Base-by-base conservation (phyloP, 2,797 vertebrate species). In the Melanotaenia boesemani region DNA sequence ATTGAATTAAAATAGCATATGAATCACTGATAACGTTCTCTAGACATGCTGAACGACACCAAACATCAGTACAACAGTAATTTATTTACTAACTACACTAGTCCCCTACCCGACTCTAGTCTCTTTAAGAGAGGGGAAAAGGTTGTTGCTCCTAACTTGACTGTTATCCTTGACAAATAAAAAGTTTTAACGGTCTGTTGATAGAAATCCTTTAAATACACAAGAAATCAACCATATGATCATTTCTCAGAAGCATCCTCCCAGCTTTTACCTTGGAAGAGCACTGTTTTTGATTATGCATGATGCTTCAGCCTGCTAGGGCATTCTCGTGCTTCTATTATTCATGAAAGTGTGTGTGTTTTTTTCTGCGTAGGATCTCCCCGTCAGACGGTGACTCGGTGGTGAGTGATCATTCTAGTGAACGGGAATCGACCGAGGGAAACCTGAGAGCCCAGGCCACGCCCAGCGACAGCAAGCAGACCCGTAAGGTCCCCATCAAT, bases 361-460 rank as follows among this genome's bases (percentile, higher is more conserved):
- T 55, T 86, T 84, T 76, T 63, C 67, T 32, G 62, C 56, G 67
- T 86, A 98, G 98, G 90, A 94, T 99, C 86, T 98, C 96, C 0
- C 97, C 98, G 0, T 98, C 97, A 8, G 98, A 99, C 66, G 96
- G 95, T 0, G 97, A 98, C 84, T 99, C 98, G 0, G 93, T 97
- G 7, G 95, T 95, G 48, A 99, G 97, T 61, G 96, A 98, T 57
- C 96, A 94, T 6, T 97, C 97, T 82, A 98, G 97, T 0, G 97
- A 95, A 80, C 95, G 94, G 70, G 97, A 97, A 28, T 95, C 94
- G 0, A 94, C 93, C 0, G 96, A 97, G 58, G 97, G 97, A 81
- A 92, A 91, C n/a, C 90, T 86, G 18, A 96, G 95, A 82, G 92
- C 85, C 57, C 88, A 94, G 8, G 61, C 88, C 84, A 82, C 82